These are phyloP conservation scores for Molossus molossus DNA, from an alignment of 2,797 vertebrate species.

Conservation along the genomic window DNA sequence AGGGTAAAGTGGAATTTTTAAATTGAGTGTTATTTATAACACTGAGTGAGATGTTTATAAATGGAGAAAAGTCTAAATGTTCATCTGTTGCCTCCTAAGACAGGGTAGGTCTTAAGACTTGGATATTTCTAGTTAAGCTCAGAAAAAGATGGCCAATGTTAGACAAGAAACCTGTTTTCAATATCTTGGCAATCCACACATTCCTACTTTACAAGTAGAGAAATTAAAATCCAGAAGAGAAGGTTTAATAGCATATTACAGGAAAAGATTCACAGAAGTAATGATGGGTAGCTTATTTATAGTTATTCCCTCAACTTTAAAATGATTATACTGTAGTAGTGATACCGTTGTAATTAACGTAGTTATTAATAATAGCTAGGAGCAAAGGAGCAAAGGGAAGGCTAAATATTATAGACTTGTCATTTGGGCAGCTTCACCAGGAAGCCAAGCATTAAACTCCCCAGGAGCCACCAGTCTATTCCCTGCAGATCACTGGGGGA, in stretches of 20 bases:
- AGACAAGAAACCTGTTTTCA: slow-evolving; percentile 44
- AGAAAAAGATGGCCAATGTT: slow-evolving; percentile 65
- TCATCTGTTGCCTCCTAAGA: slow-evolving; percentile 83
- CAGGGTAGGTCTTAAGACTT: slow-evolving; percentile 80
- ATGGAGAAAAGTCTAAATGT: slow-evolving; percentile 85
- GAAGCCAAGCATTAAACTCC: background rate
- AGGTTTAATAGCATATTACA: background rate
- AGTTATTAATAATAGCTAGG: background rate
- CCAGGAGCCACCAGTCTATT: background rate
- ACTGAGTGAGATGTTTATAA: slow-evolving; percentile 86
- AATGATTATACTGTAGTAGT: background rate
- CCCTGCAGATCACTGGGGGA: no score
- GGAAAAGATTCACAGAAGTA: background rate
- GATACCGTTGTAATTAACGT: background rate
- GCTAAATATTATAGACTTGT: background rate
- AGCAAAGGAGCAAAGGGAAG: background rate
- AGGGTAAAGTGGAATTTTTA: slow-evolving; percentile 86
- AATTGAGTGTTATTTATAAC: slow-evolving; percentile 84
- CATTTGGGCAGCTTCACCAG: background rate
- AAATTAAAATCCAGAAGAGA: slow-evolving; percentile 64
- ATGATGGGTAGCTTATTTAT: slow-evolving; percentile 46
- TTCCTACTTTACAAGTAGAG: slow-evolving; percentile 22
- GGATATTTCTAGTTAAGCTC: slow-evolving; percentile 76
- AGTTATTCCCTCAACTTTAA: background rate
- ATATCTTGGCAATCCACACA: background rate